Evolutionary conservation across 2,797 vertebrate genomes (phyloP).

Genomic region (Dipus sagitta): DNA sequence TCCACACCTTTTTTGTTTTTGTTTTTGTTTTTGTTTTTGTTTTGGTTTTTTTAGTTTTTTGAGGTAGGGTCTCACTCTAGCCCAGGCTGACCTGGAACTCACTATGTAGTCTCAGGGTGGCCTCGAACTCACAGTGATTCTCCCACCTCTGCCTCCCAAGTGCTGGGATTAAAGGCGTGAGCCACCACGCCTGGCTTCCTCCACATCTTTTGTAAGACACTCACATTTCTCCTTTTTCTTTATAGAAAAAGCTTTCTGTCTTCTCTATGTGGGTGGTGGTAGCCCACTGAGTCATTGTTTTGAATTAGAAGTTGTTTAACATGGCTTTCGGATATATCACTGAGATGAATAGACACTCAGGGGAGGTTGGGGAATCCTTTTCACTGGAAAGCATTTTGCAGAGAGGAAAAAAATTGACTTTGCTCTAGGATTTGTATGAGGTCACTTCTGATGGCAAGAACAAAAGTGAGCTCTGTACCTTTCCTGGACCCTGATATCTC

Average conservation of each 20-base stretch:
- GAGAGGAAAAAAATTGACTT: conserved; percentile 60
- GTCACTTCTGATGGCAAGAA: conserved; percentile 43
- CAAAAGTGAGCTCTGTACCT: conserved; percentile 39
- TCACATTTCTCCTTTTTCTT: background rate
- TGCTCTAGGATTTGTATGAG: conserved; percentile 59
- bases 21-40: too few relatives aligned
- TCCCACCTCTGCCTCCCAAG: too few relatives aligned
- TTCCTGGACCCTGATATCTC: conserved; percentile 3
- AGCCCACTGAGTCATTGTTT: conserved; percentile 25
- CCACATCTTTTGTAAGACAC: background rate
- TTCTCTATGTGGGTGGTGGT: background rate
- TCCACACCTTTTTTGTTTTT: background rate
- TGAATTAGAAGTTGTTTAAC: conserved; percentile 57
- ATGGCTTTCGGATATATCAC: conserved; percentile 14
- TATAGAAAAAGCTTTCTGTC: background rate
- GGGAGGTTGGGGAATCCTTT: conserved; percentile 29
- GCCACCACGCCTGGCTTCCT: too few relatives aligned
- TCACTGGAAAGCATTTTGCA: conserved; percentile 65
- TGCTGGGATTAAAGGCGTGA: too few relatives aligned
- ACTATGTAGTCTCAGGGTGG: too few relatives aligned
- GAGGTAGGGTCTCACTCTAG: too few relatives aligned
- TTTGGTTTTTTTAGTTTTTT: too few relatives aligned
- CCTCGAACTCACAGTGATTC: too few relatives aligned
- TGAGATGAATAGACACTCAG: conserved; percentile 57
- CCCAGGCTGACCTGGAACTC: too few relatives aligned